Percentiles rank a stretch among this genome's conserved stretches.
These are phyloP conservation scores for Catamblyrhynchus diadema DNA, from an alignment of 2,797 vertebrate species.

Conservation along the genomic window DNA sequence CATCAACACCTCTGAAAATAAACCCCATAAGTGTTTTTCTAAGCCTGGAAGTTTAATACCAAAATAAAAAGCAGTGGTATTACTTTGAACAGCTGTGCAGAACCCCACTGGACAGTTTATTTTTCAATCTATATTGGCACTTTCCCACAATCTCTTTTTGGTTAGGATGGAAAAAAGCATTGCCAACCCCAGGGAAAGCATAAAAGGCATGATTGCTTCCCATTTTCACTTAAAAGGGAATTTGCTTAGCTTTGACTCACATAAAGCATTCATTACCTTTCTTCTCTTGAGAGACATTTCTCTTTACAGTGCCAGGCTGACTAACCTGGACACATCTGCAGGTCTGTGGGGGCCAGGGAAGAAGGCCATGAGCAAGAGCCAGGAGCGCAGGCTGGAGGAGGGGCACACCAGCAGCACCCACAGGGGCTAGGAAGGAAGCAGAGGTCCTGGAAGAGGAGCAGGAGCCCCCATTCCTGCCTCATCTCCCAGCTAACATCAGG, in stretches of 20 bases:
- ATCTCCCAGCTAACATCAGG: background rate
- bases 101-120: background rate
- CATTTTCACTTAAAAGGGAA: background rate
- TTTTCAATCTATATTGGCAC: background rate
- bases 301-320: background rate
- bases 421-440: background rate
- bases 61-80: background rate
- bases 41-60: background rate
- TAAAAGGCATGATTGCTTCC: background rate
- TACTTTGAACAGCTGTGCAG: background rate
- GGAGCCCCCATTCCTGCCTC: background rate
- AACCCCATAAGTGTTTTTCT: background rate
- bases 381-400: background rate
- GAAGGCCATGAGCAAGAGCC: background rate
- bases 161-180: background rate
- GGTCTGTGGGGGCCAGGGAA: background rate
- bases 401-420: background rate
- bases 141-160: background rate
- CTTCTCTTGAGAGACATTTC: background rate
- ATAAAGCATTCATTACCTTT: background rate
- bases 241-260: background rate
- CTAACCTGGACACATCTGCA: background rate
- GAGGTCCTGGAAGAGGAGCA: background rate
- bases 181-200: background rate
- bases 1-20: background rate